Conservation (phyloP, 2,113 vertebrate species). For the Upupa epops region DNA sequence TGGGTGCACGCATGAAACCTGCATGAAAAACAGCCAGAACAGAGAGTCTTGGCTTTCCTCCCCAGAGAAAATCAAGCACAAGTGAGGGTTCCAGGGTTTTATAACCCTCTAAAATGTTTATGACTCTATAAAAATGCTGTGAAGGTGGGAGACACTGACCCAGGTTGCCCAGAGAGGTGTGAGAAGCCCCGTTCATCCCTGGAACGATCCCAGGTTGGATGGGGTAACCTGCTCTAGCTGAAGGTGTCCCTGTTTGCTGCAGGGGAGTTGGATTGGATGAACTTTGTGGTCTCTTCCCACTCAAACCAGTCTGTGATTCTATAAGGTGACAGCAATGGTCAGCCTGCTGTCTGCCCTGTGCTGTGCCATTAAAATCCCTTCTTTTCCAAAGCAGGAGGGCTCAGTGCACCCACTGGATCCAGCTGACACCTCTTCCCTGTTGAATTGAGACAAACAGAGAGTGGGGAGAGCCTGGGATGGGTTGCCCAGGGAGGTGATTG, state of each 20-base stretch:
- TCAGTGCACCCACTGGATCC: background rate
- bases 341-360: background rate
- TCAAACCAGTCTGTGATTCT: background rate
- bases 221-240: background rate
- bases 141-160: background rate
- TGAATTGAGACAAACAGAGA: no score
- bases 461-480: no score
- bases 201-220: background rate
- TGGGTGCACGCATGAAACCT: constrained; percentile 60
- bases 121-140: no score
- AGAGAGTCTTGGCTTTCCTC: background rate
- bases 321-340: background rate
- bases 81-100: background rate
- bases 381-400: background rate
- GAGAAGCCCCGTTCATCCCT: background rate
- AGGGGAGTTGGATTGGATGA: background rate
- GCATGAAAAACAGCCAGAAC: background rate
- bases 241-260: background rate
- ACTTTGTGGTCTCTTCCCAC: background rate
- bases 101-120: no score
- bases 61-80: background rate
- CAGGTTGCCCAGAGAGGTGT: background rate
- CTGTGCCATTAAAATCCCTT: background rate
- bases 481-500: no score
- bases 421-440: background rate